A percentile compares a stretch with the other conserved stretches of the same genome.
These are phyloP conservation scores for Himalopsyche phryganea DNA, from an alignment of 1,140 invertebrate species.

Conservation along the genomic window DNA sequence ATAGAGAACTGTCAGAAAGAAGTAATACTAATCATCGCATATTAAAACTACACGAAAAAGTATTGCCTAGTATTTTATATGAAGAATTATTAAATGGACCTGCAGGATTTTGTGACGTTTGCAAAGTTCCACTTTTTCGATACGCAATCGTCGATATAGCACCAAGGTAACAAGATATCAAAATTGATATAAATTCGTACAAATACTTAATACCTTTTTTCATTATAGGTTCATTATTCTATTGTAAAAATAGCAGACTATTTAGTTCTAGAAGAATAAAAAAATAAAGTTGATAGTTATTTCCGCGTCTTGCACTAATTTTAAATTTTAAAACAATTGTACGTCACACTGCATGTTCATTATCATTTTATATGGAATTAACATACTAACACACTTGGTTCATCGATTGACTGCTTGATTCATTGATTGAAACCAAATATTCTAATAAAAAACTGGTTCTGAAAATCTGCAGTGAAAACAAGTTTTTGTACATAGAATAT, in stretches of 20 bases:
- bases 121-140: constrained; percentile 16
- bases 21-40: no score
- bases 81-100: constrained; percentile 17
- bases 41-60: background rate
- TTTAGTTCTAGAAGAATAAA: background rate
- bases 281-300: background rate
- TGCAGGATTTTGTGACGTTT: constrained; percentile 22
- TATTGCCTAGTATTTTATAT: constrained; percentile 4
- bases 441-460: no score
- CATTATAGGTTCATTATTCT: background rate
- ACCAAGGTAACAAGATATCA: constrained; percentile 11
- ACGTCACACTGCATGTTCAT: no score
- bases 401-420: no score
- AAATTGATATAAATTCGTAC: background rate
- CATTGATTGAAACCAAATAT: no score
- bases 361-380: no score
- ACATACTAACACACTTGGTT: no score
- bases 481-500: no score
- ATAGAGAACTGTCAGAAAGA: no score
- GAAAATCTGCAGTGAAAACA: no score
- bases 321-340: no score
- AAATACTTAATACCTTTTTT: background rate
- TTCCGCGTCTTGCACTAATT: no score
- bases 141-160: constrained; percentile 17
- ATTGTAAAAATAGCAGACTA: background rate